A percentile compares a stretch with the other conserved stretches of the same genome.
Evolutionary conservation across 2,113 vertebrate species (phyloP).

Genomic region (Edolisoma coerulescens): DNA sequence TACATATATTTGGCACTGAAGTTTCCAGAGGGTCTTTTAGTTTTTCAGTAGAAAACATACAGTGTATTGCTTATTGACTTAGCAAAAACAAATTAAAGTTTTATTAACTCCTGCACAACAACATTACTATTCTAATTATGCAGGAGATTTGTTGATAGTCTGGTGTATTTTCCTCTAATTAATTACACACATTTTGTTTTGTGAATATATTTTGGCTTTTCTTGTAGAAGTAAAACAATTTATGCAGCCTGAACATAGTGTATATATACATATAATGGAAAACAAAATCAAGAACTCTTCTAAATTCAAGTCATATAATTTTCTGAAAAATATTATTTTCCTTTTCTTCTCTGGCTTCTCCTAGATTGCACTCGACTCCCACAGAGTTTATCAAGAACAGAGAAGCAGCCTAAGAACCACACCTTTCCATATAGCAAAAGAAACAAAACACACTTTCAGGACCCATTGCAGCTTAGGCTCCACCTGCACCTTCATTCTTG

Average conservation of each 20-base stretch:
- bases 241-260: neutral
- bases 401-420: neutral
- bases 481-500: neutral
- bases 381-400: neutral
- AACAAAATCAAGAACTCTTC: neutral
- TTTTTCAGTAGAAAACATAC: neutral
- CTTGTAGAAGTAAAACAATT: neutral
- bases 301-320: neutral
- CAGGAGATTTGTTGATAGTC: neutral
- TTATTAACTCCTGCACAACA: neutral
- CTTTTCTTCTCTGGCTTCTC: neutral
- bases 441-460: neutral
- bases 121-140: neutral
- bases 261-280: neutral
- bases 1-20: neutral
- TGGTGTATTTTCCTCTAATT: neutral
- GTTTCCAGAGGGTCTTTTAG: neutral
- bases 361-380: neutral
- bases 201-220: neutral
- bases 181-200: neutral
- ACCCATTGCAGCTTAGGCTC: neutral
- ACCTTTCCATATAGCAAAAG: neutral
- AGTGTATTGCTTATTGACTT: neutral
- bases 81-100: neutral
- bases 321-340: neutral